These are phyloP conservation scores for Heteronetta atricapilla DNA, from an alignment of 2,113 vertebrate species.

Conservation along the genomic window DNA sequence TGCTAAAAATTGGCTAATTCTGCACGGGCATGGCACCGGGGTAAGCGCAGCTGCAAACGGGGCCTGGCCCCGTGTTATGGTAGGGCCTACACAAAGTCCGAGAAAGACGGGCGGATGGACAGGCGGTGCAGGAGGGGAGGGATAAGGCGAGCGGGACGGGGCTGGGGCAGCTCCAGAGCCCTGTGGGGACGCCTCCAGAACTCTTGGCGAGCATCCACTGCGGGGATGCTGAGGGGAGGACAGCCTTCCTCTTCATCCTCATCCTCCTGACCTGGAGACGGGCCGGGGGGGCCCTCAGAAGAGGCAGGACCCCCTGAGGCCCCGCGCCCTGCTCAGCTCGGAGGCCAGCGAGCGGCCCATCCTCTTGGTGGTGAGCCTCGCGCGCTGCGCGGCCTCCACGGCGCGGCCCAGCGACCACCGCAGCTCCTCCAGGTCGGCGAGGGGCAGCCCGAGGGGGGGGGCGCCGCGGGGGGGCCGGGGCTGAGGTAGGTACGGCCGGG, in stretches of 20 bases:
- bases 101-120: background rate
- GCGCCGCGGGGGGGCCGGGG: background rate
- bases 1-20: background rate
- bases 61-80: background rate
- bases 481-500: conserved; percentile 68
- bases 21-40: conserved; percentile 14
- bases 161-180: accelerated
- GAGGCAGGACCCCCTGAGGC: conserved; percentile 76
- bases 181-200: background rate
- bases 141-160: background rate
- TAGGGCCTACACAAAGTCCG: background rate
- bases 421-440: conserved; percentile 60
- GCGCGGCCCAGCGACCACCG: conserved; percentile 76
- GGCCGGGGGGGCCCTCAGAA: conserved; percentile 67
- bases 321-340: conserved; percentile 71
- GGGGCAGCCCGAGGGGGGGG: conserved; percentile 2
- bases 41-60: background rate
- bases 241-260: background rate
- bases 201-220: accelerated
- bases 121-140: background rate
- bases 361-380: conserved; percentile 74
- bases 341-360: conserved; percentile 78
- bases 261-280: too few species aligned
- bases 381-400: conserved; percentile 72
- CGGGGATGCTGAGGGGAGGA: accelerated